These are phyloP conservation scores for Elanus axillaris DNA, from an alignment of 2,113 vertebrate species.

Conservation along the genomic window DNA sequence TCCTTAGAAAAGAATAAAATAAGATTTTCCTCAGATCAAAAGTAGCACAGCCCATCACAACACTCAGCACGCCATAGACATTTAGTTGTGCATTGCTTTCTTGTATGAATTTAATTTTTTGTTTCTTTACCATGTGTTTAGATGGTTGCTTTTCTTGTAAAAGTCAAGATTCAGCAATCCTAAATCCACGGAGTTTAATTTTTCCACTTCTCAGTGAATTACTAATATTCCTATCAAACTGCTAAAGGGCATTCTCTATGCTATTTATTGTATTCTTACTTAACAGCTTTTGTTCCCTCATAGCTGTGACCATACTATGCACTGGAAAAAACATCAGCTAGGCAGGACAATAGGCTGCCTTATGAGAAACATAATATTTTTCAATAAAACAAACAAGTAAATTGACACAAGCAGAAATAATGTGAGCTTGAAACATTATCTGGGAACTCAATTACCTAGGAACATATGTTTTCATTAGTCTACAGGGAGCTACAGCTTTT, in stretches of 20 bases:
- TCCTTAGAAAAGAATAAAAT: background rate
- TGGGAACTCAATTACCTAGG: constrained; percentile 34
- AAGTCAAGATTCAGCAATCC: background rate
- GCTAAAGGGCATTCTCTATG: background rate
- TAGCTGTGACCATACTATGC: background rate
- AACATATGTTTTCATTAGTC: constrained; percentile 32
- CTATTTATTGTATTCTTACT: background rate
- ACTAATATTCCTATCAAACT: background rate
- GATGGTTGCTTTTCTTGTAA: background rate
- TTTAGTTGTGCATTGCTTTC: background rate
- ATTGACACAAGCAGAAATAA: constrained; percentile 33
- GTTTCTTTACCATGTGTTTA: background rate
- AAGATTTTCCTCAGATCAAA: background rate
- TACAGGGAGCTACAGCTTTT: background rate
- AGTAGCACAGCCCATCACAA: background rate
- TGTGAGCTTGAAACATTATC: constrained; percentile 38
- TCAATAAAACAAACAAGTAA: constrained; percentile 53
- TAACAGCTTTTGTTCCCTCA: background rate
- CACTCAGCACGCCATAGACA: background rate
- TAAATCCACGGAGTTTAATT: background rate
- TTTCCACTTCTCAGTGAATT: background rate
- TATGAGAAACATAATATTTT: constrained; percentile 69
- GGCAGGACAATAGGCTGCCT: constrained; percentile 53
- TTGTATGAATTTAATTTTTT: background rate
- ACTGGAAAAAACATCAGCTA: constrained; percentile 39